Percentiles rank a stretch among this genome's conserved stretches.
Evolutionary conservation across 1,140 invertebrate genomes (phyloP).

Genomic region (Meloidogyne chitwoodi): DNA sequence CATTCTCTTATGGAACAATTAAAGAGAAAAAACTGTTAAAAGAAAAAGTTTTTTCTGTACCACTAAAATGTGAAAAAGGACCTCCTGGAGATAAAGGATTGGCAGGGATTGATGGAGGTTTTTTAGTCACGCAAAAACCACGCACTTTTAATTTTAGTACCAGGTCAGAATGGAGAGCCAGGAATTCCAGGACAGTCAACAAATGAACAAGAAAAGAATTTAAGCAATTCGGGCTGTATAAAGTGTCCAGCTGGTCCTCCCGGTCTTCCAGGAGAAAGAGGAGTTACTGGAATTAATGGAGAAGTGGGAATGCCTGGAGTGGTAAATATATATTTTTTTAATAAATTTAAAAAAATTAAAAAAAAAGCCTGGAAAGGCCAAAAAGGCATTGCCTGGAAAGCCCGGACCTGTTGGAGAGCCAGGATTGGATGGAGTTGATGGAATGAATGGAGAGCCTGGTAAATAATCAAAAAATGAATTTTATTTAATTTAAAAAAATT

Average conservation of each 20-base stretch:
- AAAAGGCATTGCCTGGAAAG: background rate
- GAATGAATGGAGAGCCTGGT: conserved; percentile 6
- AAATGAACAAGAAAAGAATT: background rate
- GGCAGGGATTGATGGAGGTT: background rate
- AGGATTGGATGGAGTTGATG: conserved; percentile 1
- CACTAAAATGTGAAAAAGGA: background rate
- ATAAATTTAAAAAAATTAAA: background rate
- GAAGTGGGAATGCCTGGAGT: conserved; percentile 13
- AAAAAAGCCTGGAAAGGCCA: background rate
- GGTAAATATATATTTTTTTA: no score
- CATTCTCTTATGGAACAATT: background rate
- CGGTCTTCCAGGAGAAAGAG: background rate
- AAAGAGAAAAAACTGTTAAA: background rate
- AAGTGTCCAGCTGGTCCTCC: background rate
- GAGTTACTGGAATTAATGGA: conserved; percentile 7
- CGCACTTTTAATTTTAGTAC: background rate
- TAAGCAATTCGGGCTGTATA: background rate
- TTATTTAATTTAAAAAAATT: background rate
- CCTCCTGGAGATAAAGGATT: background rate
- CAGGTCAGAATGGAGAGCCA: background rate
- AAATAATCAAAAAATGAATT: no score
- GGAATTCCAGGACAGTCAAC: background rate
- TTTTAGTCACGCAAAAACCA: no score
- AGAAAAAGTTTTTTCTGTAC: background rate
- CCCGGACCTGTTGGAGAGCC: conserved; percentile 14